Evolutionary conservation across 2,113 vertebrate species (phyloP), one percentile per base, ranked within the genome.

Genomic region (Pelecanoides urinatrix): DNA sequence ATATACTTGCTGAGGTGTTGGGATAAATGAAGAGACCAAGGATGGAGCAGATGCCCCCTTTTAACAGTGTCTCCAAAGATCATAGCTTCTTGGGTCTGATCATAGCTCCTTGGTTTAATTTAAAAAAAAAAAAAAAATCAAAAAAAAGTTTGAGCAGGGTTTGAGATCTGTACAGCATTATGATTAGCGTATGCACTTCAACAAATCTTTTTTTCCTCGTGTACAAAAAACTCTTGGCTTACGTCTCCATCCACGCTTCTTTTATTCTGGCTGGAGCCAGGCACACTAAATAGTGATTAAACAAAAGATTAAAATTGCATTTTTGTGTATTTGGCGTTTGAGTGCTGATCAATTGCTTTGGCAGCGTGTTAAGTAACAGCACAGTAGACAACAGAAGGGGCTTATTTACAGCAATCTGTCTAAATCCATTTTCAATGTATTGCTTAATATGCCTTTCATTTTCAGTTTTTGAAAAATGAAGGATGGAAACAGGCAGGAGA

Each of bases 281-380:
- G 53, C 96, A 56, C 76, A 26, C 95, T 97, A 97, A 97, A 86
- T 86, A 94, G 92, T 93, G 96, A 97, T 97, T 97, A 98, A 97
- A 97, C 94, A 96, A 97, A 96, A 97, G 96, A 98, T 98, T 97
- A 98, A 97, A 95, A 97, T 97, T 97, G 92, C 92, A 76, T 92
- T 92, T 97, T 92, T 96, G 91, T 95, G 77, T 92, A 71, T 97
- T 96, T 98, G 94, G 90, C 4, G 3, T 96, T 96, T 95, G 91
- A 97, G 86, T 25, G 6, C 68, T 94, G 81, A 97, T 97, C 65
- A 66, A 49, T 97, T 95, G 92, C 96, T 96, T 95, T 96, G 85
- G 92, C 38, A 8, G 66, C 58, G 19, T 38, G 84, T 95, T 95
- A 95, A 97, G 89, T 92, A 94, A 96, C 97, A 96, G 87, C 50